These are phyloP conservation scores for Drosophila murphyi DNA, from an alignment of 1,140 invertebrate species.

Conservation along the genomic window DNA sequence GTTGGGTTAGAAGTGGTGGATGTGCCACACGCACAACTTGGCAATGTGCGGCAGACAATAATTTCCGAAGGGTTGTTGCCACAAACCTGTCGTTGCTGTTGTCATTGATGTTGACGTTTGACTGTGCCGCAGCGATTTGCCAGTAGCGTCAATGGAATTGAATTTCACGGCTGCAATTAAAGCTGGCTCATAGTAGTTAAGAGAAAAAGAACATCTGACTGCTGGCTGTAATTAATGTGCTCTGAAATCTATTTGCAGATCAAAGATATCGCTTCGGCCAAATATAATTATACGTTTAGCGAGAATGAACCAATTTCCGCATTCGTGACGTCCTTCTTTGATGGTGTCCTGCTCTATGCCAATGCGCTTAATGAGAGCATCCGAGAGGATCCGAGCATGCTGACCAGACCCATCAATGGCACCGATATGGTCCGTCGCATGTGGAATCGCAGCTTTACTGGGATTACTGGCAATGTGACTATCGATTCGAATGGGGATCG, in stretches of 20 bases:
- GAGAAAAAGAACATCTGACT: neutral
- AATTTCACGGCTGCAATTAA: slow-evolving; percentile 70
- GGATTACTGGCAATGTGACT: slow-evolving; percentile 95
- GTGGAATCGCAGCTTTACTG: slow-evolving; percentile 94
- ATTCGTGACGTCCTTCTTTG: slow-evolving; percentile 97
- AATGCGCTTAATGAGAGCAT: slow-evolving; percentile 95
- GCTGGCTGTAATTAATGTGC: slow-evolving; percentile 44
- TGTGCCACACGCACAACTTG: slow-evolving; percentile 29
- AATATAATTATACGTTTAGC: slow-evolving; percentile 92
- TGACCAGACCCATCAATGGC: slow-evolving; percentile 86
- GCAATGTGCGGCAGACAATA: slow-evolving; percentile 48
- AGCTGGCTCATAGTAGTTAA: slow-evolving; percentile 8
- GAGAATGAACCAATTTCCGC: slow-evolving; percentile 90
- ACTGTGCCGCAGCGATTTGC: slow-evolving; percentile 19
- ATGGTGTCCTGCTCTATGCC: slow-evolving; percentile 96
- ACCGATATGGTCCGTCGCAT: slow-evolving; percentile 91
- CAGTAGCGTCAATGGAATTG: slow-evolving; percentile 50
- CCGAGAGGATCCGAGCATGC: slow-evolving; percentile 87
- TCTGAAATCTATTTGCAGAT: slow-evolving; percentile 86
- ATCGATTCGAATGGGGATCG: slow-evolving; percentile 96
- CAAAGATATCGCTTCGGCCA: slow-evolving; percentile 90
- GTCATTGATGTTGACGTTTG: slow-evolving; percentile 2
- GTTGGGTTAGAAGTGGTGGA: neutral
- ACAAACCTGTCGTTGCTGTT: slow-evolving; percentile 16
- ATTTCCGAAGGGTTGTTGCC: slow-evolving; percentile 55